Conservation (phyloP, 1,140 invertebrate genomes). For the Mylabris phalerata region DNA sequence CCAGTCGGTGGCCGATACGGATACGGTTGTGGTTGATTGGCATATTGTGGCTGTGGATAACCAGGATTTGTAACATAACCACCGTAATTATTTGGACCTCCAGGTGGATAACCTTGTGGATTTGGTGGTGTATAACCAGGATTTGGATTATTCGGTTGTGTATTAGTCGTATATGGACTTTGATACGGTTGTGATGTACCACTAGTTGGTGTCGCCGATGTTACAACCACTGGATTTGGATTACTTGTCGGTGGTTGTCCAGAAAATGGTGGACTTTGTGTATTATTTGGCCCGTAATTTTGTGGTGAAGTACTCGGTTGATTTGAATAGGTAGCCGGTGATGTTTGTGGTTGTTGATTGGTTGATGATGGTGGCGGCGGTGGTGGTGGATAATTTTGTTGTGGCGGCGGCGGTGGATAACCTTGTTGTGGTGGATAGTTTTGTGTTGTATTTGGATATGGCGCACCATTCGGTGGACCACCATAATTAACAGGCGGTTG, state of each 20-base stretch:
- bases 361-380: conserved; percentile 10
- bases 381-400: conserved; percentile 26
- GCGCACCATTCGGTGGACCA: conserved; percentile 37
- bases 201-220: conserved; percentile 26
- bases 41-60: conserved; percentile 40
- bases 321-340: conserved; percentile 32
- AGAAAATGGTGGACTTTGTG: conserved; percentile 37
- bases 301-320: conserved; percentile 28
- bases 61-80: conserved; percentile 39
- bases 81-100: conserved; percentile 24
- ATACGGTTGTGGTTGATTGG: conserved; percentile 37
- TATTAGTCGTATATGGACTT: conserved; percentile 36
- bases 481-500: conserved; percentile 42
- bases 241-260: conserved; percentile 30
- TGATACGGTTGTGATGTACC: conserved; percentile 30
- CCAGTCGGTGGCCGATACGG: conserved; percentile 37
- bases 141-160: conserved; percentile 38
- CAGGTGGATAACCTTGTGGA: conserved; percentile 24
- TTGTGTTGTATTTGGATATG: conserved; percentile 39
- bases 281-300: conserved; percentile 41
- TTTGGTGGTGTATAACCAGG: conserved; percentile 31
- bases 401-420: conserved; percentile 25
- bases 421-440: conserved; percentile 40
- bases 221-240: conserved; percentile 32
- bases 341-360: conserved; percentile 30